These are phyloP conservation scores for Trachemys scripta DNA, from an alignment of 2,113 vertebrate genomes.

Conservation along the genomic window DNA sequence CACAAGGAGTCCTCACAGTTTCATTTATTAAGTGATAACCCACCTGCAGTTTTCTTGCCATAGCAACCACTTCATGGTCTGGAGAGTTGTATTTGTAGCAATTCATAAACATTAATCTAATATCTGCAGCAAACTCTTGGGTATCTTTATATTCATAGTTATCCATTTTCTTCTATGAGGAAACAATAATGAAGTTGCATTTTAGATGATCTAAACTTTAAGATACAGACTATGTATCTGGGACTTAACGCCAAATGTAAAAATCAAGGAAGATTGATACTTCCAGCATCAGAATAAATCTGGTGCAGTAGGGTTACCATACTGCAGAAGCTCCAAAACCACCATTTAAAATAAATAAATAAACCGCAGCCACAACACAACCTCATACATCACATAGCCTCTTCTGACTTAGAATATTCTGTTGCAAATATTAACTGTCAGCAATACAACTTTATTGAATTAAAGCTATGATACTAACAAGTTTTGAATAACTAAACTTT, in stretches of 20 bases:
- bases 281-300: neutral
- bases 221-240: neutral
- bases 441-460: neutral
- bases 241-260: neutral
- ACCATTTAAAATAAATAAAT: neutral
- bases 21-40: neutral
- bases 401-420: no score
- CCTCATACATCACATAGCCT: no score
- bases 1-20: neutral
- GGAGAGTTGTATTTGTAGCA: constrained; percentile 90
- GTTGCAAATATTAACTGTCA: neutral
- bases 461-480: neutral
- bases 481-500: neutral
- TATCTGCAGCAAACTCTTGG: constrained; percentile 90
- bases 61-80: constrained; percentile 86
- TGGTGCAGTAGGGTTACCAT: neutral
- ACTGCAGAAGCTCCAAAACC: neutral
- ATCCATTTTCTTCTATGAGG: constrained; percentile 89
- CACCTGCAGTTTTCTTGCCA: constrained; percentile 94
- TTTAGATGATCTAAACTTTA: neutral
- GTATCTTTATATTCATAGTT: constrained; percentile 84
- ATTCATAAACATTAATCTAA: constrained; percentile 93
- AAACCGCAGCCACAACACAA: neutral
- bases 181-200: neutral
- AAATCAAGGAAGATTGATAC: neutral